Evolutionary conservation across 2,113 vertebrate genomes (phyloP), one percentile per base, ranked within the genome.

Genomic region (Lanius collurio): DNA sequence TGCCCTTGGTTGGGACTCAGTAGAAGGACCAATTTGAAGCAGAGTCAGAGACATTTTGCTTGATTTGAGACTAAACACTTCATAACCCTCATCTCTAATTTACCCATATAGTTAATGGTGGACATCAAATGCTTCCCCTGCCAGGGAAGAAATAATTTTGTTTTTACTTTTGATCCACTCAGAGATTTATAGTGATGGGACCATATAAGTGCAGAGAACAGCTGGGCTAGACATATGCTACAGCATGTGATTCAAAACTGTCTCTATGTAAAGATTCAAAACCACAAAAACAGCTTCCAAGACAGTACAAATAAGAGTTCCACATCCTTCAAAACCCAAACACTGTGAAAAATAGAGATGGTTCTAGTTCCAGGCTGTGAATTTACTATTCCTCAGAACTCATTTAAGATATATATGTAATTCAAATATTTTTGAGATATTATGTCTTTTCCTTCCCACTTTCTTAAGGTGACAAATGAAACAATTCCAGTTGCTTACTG

Each of bases 141-240:
- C 9, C 18, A 28, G 27, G n/a, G 49, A 26, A 68, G 65, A 24
- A 75, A 20, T 73, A 50, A 82, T 78, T 81, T 42, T 69, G 30
- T 0, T 65, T 85, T 85, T 49, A 57, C 50, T 90, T 77, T 53
- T 76, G 63, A 93, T 93, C 19, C 1, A 1, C 46, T 56, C 49
- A 37, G 83, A 78, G 70, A 73, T 90, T 80, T 83, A 70, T 41
- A 70, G 44, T 47, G 55, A 87, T 87, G 41, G 69, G 62, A 39
- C 35, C 70, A 71, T 63, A 59, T 13, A 88, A 88, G 44, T 55
- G 74, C 42, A 63, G 85, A 83, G 55, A 83, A 94, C 93, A 96
- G 81, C 89, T 91, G 85, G 50, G 75, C 55, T 37, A 94, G 75
- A 57, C 91, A 94, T 95, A 94, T 95, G 91, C 63, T 95, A 52